These are phyloP conservation scores for Arothron firmamentum DNA, from an alignment of 2,113 vertebrate genomes.

Conservation along the genomic window DNA sequence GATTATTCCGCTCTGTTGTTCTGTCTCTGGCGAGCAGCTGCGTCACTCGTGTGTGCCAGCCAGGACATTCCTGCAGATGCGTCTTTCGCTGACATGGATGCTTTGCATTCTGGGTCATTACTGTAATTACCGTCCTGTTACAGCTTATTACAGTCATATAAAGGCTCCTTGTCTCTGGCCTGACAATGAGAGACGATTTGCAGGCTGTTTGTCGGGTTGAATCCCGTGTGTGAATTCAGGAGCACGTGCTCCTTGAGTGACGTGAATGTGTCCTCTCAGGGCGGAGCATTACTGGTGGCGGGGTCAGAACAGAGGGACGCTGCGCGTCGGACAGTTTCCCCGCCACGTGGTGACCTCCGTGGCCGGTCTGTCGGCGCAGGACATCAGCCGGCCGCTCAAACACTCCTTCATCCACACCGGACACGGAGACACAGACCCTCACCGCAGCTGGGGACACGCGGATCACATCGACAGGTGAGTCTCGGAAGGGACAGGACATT, in stretches of 20 bases:
- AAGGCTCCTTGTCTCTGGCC: background rate
- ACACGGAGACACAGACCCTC: slow-evolving; percentile 94
- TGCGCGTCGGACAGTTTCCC: slow-evolving; percentile 93
- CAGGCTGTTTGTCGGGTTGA: too few relatives aligned
- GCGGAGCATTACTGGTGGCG: slow-evolving; percentile 99
- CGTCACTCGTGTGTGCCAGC: background rate
- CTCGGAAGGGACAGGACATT: too few relatives aligned
- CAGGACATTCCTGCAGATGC: slow-evolving; percentile 12
- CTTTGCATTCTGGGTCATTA: slow-evolving; percentile 21
- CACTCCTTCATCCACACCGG: slow-evolving; percentile 99
- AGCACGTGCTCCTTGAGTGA: background rate
- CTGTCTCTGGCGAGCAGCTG: background rate
- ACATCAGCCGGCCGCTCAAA: slow-evolving; percentile 97
- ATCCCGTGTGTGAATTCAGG: background rate
- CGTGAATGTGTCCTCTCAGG: slow-evolving; percentile 62
- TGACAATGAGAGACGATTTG: too few relatives aligned
- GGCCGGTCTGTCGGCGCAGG: slow-evolving; percentile 92
- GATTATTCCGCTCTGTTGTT: too few relatives aligned
- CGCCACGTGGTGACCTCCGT: slow-evolving; percentile 95
- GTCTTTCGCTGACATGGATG: slow-evolving; percentile 21
- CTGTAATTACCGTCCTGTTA: slow-evolving; percentile 16
- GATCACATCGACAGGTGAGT: slow-evolving; percentile 93
- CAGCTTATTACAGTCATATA: background rate
- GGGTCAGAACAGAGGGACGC: slow-evolving; percentile 91
- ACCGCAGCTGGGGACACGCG: slow-evolving; percentile 94